These are phyloP conservation scores for Meleagris gallopavo DNA, from an alignment of 2,113 vertebrate genomes.

Conservation along the genomic window DNA sequence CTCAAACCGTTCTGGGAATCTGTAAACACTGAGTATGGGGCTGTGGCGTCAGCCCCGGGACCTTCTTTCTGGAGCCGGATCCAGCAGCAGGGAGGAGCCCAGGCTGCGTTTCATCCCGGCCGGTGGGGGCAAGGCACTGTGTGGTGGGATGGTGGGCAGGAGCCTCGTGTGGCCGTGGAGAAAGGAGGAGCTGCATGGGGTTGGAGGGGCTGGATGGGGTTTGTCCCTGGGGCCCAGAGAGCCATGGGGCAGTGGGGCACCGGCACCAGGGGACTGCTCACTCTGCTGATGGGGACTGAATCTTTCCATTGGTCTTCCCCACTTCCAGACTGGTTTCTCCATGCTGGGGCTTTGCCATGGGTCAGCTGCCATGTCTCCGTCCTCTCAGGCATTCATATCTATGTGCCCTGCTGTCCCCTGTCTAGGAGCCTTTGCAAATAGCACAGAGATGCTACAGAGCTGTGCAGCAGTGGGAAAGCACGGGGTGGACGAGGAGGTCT, in stretches of 20 bases:
- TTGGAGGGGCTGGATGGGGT: neutral
- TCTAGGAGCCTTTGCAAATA: neutral
- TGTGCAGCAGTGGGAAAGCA: neutral
- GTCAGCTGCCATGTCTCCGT: neutral
- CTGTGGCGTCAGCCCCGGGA: neutral
- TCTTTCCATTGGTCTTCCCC: neutral
- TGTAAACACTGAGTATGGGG: neutral
- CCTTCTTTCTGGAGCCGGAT: neutral
- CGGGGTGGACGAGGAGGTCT: neutral
- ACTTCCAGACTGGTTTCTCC: neutral
- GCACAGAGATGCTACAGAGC: neutral
- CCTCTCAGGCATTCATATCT: neutral
- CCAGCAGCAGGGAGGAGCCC: neutral
- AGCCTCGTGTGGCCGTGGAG: neutral
- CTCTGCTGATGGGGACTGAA: rapidly evolving
- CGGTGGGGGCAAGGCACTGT: conserved; percentile 43
- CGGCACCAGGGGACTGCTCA: neutral
- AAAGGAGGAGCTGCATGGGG: neutral
- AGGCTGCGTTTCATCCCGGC: neutral
- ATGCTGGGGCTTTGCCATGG: neutral
- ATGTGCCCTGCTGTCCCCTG: neutral
- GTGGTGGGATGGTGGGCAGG: neutral
- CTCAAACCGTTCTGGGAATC: neutral
- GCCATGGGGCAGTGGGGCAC: rapidly evolving
- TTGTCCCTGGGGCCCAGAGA: neutral